phyloP scores from a whole-genome alignment of 2,888 invertebrate genomes.

The Morinoia aosen region DNA sequence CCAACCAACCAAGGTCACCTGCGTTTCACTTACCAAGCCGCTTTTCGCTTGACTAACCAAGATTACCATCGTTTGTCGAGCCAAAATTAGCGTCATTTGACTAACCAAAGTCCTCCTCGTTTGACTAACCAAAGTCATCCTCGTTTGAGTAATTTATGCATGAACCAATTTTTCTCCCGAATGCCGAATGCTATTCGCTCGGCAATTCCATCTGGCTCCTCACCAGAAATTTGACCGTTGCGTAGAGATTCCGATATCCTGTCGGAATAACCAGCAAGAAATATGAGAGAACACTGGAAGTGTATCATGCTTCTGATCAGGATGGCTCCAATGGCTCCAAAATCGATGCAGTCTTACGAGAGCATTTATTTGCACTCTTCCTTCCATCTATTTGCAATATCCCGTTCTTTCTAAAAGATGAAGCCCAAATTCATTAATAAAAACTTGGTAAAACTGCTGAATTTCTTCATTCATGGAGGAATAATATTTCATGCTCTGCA shows the following conservation, averaged over 20 bases:
- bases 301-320: not conserved
- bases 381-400: too few species aligned
- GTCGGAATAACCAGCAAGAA: not conserved
- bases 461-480: too few species aligned
- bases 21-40: not conserved
- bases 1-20: not conserved
- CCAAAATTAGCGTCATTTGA: not conserved
- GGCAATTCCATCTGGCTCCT: slow-evolving; percentile 2
- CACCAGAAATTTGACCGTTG: not conserved
- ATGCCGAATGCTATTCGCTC: not conserved
- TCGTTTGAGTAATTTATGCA: not conserved
- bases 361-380: not conserved
- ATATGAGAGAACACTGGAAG: not conserved
- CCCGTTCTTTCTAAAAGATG: too few species aligned
- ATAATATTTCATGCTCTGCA: too few species aligned
- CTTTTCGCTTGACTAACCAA: not conserved
- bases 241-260: not conserved
- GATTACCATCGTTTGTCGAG: not conserved
- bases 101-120: not conserved
- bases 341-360: not conserved
- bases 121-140: not conserved
- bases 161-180: not conserved
- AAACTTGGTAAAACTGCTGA: too few species aligned
- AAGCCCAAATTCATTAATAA: too few species aligned
- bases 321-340: not conserved